These are phyloP conservation scores for Ctenicera cuprea DNA, from an alignment of 2,888 invertebrate genomes.

Conservation along the genomic window DNA sequence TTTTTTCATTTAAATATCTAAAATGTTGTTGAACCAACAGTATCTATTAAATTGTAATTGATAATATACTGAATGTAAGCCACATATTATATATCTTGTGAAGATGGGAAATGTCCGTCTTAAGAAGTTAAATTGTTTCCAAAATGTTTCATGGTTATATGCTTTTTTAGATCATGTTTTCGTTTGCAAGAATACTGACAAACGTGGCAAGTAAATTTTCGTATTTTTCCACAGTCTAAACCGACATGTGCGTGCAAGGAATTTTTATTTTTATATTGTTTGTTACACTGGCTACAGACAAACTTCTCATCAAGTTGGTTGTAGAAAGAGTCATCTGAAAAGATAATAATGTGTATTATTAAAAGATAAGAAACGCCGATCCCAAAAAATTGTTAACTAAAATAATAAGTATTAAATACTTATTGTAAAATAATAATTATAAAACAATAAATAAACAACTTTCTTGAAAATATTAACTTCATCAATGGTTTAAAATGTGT, in stretches of 20 bases:
- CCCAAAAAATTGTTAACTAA: background rate
- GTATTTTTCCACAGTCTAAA: constrained; percentile 43
- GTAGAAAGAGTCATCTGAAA: background rate
- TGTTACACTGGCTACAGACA: constrained; percentile 21
- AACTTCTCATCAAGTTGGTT: background rate
- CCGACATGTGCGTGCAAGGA: constrained; percentile 28
- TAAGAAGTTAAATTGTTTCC: no score
- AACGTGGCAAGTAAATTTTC: constrained; percentile 52
- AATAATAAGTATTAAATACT: background rate
- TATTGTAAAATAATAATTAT: no score
- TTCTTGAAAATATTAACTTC: no score
- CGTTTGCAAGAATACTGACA: constrained; percentile 55
- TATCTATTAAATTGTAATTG: no score
- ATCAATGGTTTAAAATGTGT: no score
- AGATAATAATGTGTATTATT: background rate
- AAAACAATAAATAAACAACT: no score
- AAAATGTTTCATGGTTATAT: background rate
- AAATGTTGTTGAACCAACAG: no score
- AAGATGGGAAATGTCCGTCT: no score
- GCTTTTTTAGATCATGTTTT: constrained; percentile 51
- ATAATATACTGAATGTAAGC: no score
- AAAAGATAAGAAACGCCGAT: no score
- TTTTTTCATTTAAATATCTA: no score
- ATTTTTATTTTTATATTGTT: constrained; percentile 37
- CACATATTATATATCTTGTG: no score